Evolutionary conservation across 92 coral and sea anemone genomes (phyloP).

Genomic region (Hydrozoanthus gracilis): DNA sequence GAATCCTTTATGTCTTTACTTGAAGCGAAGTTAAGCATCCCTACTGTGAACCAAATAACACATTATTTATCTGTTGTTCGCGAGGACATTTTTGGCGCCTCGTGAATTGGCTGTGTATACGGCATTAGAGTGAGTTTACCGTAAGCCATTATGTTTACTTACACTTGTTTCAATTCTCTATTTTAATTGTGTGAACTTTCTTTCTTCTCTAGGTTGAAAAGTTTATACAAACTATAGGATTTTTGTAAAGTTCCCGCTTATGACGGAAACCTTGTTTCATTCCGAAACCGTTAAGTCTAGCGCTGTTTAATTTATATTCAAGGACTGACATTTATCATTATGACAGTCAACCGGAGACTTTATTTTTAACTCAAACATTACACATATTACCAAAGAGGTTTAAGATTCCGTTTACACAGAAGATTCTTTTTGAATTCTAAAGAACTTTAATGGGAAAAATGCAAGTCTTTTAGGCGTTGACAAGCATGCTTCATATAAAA

Average conservation of each 20-base stretch:
- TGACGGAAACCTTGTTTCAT: too few relatives aligned
- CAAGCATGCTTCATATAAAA: neutral
- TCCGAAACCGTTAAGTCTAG: too few relatives aligned
- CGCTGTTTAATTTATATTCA: neutral
- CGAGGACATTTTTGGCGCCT: conserved; percentile 22
- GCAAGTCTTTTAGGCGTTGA: neutral
- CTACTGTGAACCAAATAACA: conserved; percentile 35
- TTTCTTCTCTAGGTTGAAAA: neutral
- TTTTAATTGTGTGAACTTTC: too few relatives aligned
- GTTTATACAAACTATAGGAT: neutral
- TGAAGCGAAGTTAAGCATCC: conserved; percentile 9
- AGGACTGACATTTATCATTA: neutral
- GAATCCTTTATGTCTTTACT: neutral
- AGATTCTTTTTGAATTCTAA: neutral
- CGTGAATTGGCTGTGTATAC: neutral
- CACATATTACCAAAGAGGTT: neutral
- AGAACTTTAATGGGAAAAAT: neutral
- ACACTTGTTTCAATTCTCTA: too few relatives aligned
- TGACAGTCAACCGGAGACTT: neutral
- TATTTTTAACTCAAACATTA: neutral
- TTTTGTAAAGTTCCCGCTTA: too few relatives aligned
- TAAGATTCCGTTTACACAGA: neutral
- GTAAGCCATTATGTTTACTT: conserved; percentile 1
- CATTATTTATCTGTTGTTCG: neutral
- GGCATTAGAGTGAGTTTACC: neutral